phyloP scores from a whole-genome alignment of 2,113 vertebrate genomes.

The Thryonomys swinderianus region DNA sequence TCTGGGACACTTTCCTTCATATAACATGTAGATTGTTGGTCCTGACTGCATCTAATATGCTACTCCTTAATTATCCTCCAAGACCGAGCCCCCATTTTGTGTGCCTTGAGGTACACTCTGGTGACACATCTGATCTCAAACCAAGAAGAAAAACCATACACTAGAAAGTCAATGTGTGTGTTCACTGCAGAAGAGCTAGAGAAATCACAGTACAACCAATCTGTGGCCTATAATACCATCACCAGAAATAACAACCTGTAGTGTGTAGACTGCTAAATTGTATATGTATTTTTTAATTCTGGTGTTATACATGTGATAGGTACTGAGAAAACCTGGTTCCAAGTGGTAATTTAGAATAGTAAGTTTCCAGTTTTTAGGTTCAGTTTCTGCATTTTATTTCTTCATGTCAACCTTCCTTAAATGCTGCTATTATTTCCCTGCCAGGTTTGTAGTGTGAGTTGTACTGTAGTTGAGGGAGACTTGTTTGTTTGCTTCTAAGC shows the following conservation, averaged over 20 bases:
- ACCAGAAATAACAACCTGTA: not conserved
- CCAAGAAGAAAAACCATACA: not conserved
- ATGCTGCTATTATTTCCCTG: not conserved
- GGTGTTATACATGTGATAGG: not conserved
- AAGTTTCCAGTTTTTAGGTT: not conserved
- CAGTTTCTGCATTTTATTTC: not conserved
- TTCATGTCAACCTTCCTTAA: constrained; percentile 33
- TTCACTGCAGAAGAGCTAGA: not conserved
- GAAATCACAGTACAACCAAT: not conserved
- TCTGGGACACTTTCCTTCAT: constrained; percentile 32
- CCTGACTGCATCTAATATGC: not conserved
- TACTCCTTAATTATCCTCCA: not conserved
- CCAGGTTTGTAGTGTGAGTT: constrained; percentile 3
- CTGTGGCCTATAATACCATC: not conserved
- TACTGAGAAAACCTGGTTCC: not conserved
- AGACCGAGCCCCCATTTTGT: not conserved
- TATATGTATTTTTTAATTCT: not conserved
- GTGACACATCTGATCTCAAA: not conserved
- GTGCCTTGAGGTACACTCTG: not conserved
- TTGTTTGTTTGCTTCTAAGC: not conserved
- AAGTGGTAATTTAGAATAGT: not conserved
- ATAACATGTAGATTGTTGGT: not conserved
- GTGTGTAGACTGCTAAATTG: not conserved
- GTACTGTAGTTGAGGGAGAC: not conserved
- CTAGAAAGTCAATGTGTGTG: not conserved